Evolutionary conservation across 2,797 vertebrate species (phyloP).

Genomic region (Rhinogobio ventralis): DNA sequence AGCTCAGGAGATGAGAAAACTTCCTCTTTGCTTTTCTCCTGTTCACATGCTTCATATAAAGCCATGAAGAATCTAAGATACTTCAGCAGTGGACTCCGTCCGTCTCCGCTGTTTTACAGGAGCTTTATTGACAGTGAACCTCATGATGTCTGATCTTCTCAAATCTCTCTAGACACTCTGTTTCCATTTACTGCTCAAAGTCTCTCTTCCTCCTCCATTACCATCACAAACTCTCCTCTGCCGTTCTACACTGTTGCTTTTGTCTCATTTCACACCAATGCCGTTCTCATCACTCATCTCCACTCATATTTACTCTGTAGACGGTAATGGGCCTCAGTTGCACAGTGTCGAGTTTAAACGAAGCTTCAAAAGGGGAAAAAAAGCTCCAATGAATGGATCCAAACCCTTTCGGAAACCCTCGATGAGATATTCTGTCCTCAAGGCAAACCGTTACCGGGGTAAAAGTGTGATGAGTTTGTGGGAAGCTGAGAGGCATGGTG

Average conservation of each 20-base stretch:
- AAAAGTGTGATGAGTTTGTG: background rate
- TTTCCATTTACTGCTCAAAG: background rate
- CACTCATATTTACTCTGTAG: constrained; percentile 25
- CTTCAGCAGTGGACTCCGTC: background rate
- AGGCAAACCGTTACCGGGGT: background rate
- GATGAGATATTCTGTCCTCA: constrained; percentile 38
- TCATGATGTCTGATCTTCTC: constrained; percentile 7
- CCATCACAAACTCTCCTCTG: constrained; percentile 7
- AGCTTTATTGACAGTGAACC: background rate
- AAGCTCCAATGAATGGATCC: constrained; percentile 22
- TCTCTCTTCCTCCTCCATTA: background rate
- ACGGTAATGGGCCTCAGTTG: constrained; percentile 13
- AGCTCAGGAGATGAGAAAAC: background rate
- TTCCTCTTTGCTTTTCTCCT: background rate
- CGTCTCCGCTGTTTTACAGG: background rate
- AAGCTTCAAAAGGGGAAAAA: background rate
- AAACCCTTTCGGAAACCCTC: background rate
- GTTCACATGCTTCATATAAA: background rate
- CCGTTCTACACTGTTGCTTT: constrained; percentile 30
- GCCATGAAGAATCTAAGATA: background rate
- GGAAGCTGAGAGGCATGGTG: constrained; percentile 1
- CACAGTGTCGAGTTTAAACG: constrained; percentile 4
- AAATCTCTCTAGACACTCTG: background rate
- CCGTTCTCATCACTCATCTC: constrained; percentile 39
- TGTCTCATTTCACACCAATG: constrained; percentile 19